Evolutionary conservation across 2,888 invertebrate species (phyloP).

Genomic region (Nymphalis urticae): DNA sequence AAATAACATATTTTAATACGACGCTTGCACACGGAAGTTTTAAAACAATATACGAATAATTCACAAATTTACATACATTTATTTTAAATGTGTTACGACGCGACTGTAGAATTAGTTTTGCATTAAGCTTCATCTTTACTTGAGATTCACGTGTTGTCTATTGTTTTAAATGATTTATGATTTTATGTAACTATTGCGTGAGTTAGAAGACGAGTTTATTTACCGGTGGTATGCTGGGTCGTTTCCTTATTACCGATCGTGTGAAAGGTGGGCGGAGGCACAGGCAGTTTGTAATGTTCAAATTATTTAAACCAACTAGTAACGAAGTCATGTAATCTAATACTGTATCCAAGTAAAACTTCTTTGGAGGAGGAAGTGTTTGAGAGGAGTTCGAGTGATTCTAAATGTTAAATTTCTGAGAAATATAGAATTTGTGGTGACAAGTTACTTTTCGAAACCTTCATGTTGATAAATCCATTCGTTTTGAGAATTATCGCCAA

Average conservation of each 20-base stretch:
- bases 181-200: conserved; percentile 51
- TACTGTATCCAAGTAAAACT: too few species aligned
- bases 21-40: not conserved
- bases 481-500: too few species aligned
- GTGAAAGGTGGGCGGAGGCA: conserved; percentile 8
- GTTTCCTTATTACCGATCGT: conserved; percentile 18
- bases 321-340: not conserved
- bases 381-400: too few species aligned
- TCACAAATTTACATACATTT: conserved; percentile 15
- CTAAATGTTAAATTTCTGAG: too few species aligned
- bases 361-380: too few species aligned
- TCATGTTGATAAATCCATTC: too few species aligned
- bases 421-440: too few species aligned
- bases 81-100: conserved; percentile 2
- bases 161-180: conserved; percentile 25
- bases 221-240: not conserved
- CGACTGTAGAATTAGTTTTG: conserved; percentile 8
- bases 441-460: too few species aligned
- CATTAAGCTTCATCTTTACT: conserved; percentile 7
- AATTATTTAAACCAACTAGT: conserved; percentile 8
- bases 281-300: not conserved
- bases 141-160: conserved; percentile 19
- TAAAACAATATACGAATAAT: conserved; percentile 6
- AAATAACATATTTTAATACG: not conserved
- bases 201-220: conserved; percentile 26